A percentile compares a stretch with the other conserved stretches of the same genome.
phyloP scores from a whole-genome alignment of 2,888 invertebrate species.

The Synergus gifuensis region DNA sequence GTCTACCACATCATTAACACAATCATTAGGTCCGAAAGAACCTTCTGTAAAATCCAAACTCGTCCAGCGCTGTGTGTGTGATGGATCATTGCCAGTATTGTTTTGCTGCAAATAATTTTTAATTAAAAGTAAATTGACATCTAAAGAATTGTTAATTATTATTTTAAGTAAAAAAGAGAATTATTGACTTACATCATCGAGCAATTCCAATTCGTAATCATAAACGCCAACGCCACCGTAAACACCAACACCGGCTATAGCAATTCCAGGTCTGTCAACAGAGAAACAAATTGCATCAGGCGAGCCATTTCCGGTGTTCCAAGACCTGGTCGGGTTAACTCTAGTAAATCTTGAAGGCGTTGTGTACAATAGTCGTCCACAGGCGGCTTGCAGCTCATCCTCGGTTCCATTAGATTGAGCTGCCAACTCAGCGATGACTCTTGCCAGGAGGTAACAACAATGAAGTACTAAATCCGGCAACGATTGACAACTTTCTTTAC shows the following conservation, averaged over 20 bases:
- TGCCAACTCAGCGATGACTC: conserved; percentile 92
- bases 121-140: conserved; percentile 7
- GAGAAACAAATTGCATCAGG: conserved; percentile 97
- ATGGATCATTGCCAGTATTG: conserved; percentile 80
- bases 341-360: conserved; percentile 95
- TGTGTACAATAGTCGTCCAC: conserved; percentile 88
- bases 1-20: conserved; percentile 92
- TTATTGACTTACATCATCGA: conserved; percentile 84
- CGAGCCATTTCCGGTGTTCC: conserved; percentile 98
- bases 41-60: conserved; percentile 92
- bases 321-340: conserved; percentile 92
- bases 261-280: conserved; percentile 93
- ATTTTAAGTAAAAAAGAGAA: conserved; percentile 2
- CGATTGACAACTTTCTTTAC: conserved; percentile 80
- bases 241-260: conserved; percentile 92
- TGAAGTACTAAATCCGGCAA: conserved; percentile 82
- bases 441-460: conserved; percentile 88
- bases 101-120: conserved; percentile 72
- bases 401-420: conserved; percentile 88
- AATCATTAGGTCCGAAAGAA: conserved; percentile 90
- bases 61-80: conserved; percentile 90
- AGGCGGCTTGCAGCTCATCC: conserved; percentile 86
- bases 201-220: conserved; percentile 93
- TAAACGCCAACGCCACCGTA: conserved; percentile 94
- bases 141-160: conserved; percentile 9